Evolutionary conservation across 2,113 vertebrate genomes (phyloP).

Genomic region (Osmerus eperlanus): DNA sequence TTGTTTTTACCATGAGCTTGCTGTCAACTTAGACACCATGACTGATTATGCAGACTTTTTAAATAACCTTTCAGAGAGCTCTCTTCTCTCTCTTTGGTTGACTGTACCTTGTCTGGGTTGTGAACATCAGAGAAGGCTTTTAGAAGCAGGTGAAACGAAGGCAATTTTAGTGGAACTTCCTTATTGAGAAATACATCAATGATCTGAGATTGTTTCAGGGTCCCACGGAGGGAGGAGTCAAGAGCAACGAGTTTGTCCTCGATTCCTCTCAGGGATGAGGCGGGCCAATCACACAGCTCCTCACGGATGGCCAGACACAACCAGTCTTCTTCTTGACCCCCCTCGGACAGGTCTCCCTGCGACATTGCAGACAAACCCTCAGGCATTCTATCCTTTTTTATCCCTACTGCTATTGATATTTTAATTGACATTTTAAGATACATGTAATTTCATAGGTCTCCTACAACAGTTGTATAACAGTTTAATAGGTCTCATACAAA

Average conservation of each 20-base stretch:
- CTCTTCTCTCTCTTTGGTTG: background rate
- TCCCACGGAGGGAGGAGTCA: slow-evolving; percentile 32
- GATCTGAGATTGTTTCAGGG: slow-evolving; percentile 50
- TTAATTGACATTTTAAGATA: too few relatives aligned
- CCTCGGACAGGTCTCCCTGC: slow-evolving; percentile 5
- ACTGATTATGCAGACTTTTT: background rate
- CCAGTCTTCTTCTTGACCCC: background rate
- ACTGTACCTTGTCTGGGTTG: slow-evolving; percentile 54
- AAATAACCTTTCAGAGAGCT: background rate
- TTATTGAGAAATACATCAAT: slow-evolving; percentile 52
- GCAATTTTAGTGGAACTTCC: slow-evolving; percentile 56
- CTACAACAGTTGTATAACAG: too few relatives aligned
- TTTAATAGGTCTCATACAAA: too few relatives aligned
- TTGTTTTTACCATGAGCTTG: background rate
- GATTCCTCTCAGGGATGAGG: slow-evolving; percentile 38
- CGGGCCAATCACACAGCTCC: slow-evolving; percentile 34
- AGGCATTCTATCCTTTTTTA: too few relatives aligned
- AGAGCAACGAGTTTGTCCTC: slow-evolving; percentile 40
- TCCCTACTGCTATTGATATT: too few relatives aligned
- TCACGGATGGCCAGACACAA: slow-evolving; percentile 45
- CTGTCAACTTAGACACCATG: background rate
- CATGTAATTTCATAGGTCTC: too few relatives aligned
- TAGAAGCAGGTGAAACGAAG: slow-evolving; percentile 60
- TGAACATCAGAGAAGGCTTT: slow-evolving; percentile 43
- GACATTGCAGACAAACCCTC: too few relatives aligned